phyloP scores from a whole-genome alignment of 2,888 invertebrate species.

The Tenodera sinensis region DNA sequence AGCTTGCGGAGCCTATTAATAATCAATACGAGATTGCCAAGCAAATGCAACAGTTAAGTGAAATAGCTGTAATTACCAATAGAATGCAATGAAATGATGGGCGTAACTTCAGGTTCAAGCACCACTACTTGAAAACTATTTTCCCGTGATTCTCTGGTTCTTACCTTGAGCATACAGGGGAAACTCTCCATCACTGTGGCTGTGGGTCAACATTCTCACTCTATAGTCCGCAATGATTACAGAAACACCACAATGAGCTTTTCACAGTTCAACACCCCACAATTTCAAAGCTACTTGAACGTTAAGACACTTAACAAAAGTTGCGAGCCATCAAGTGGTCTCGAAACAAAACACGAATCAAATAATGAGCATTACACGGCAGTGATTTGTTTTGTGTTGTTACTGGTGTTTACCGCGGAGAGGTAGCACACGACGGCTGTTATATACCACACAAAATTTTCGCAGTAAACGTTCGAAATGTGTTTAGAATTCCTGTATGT shows the following conservation, averaged over 20 bases:
- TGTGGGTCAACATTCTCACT: constrained; percentile 69
- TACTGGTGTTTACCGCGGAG: not conserved
- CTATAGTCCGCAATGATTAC: constrained; percentile 34
- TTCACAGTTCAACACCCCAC: not conserved
- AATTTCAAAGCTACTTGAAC: no score
- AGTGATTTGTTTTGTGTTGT: not conserved
- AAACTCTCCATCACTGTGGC: constrained; percentile 81
- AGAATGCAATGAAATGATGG: no score
- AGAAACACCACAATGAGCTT: not conserved
- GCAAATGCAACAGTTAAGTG: no score
- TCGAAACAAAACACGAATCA: not conserved
- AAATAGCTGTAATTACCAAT: no score
- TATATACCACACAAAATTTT: not conserved
- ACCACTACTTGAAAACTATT: not conserved
- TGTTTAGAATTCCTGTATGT: not conserved
- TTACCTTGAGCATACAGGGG: constrained; percentile 77
- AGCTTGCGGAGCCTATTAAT: no score
- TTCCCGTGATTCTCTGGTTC: not conserved
- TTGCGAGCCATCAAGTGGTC: not conserved
- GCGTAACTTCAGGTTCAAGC: not conserved
- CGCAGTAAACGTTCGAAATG: not conserved
- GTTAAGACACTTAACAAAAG: not conserved
- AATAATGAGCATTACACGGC: not conserved
- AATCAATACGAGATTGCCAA: no score
- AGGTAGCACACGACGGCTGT: no score